Conservation (phyloP, 2,888 invertebrate species). For the Platerodrilus igneus region DNA sequence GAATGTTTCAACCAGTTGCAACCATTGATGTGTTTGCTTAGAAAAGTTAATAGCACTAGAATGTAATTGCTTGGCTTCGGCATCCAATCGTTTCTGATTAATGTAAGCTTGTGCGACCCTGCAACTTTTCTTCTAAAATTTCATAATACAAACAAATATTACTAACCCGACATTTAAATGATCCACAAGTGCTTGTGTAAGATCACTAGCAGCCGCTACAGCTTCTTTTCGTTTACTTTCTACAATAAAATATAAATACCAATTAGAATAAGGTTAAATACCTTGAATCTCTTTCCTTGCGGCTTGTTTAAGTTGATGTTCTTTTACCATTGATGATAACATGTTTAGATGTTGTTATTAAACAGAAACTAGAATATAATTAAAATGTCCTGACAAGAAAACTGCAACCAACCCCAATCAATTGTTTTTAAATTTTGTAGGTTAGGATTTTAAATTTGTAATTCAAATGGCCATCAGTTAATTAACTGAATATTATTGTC, state of each 20-base stretch:
- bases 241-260: slow-evolving; percentile 42
- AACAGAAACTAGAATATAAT: not conserved
- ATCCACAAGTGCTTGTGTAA: slow-evolving; percentile 92
- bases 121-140: slow-evolving; percentile 33
- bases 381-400: too few relatives aligned
- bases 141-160: slow-evolving; percentile 13
- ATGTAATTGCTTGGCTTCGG: slow-evolving; percentile 94
- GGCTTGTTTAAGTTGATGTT: slow-evolving; percentile 77
- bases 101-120: slow-evolving; percentile 97
- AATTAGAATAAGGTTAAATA: slow-evolving; percentile 35
- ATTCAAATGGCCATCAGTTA: too few relatives aligned
- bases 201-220: slow-evolving; percentile 82
- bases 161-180: slow-evolving; percentile 94
- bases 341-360: slow-evolving; percentile 49
- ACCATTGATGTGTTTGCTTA: slow-evolving; percentile 96
- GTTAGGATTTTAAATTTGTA: too few relatives aligned
- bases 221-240: slow-evolving; percentile 93
- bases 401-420: too few relatives aligned
- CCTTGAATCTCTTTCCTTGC: slow-evolving; percentile 79
- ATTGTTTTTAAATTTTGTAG: too few relatives aligned
- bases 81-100: slow-evolving; percentile 95
- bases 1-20: slow-evolving; percentile 84
- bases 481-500: too few relatives aligned
- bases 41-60: slow-evolving; percentile 91
- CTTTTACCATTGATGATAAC: slow-evolving; percentile 82